Percentiles rank a stretch among this genome's conserved stretches.
These are phyloP conservation scores for Ophion obscuratus DNA, from an alignment of 2,888 invertebrate species.

Conservation along the genomic window DNA sequence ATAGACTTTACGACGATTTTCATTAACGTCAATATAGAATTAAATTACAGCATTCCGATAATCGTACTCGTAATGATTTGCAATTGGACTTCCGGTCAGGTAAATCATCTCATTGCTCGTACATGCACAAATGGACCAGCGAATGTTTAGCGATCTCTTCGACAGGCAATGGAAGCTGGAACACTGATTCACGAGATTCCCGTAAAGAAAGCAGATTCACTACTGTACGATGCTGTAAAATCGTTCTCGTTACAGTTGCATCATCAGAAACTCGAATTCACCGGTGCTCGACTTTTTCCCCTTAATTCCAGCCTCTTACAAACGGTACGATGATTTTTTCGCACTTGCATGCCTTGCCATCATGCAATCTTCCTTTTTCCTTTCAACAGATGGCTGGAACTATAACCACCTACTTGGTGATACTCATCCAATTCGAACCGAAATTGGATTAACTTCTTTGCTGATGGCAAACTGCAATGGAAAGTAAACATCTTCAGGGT, in stretches of 20 bases:
- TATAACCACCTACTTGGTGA: constrained; percentile 69
- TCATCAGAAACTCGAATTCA: constrained; percentile 75
- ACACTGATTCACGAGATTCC: constrained; percentile 63
- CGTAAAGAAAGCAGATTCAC: constrained; percentile 47
- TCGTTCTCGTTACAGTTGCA: constrained; percentile 77
- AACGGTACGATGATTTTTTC: constrained; percentile 12
- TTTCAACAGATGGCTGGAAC: constrained; percentile 67
- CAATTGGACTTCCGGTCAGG: constrained; percentile 63
- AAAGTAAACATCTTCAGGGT: too few species aligned
- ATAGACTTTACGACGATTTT: constrained; percentile 44
- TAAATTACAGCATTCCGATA: constrained; percentile 59
- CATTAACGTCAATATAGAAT: constrained; percentile 53
- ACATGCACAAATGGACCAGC: background rate
- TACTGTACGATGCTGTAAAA: constrained; percentile 62
- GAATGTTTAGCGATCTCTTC: background rate
- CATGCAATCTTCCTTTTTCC: background rate
- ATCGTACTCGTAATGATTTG: constrained; percentile 57
- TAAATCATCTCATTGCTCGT: constrained; percentile 7
- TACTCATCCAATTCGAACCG: constrained; percentile 71
- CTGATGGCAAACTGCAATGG: too few species aligned
- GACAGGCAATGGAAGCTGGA: constrained; percentile 45
- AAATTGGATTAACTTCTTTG: constrained; percentile 5
- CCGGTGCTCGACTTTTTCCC: constrained; percentile 76
- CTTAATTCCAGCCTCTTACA: constrained; percentile 71
- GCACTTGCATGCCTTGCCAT: constrained; percentile 8